Evolutionary conservation across 2,797 vertebrate genomes (phyloP).

Genomic region (Myotis pilosus): DNA sequence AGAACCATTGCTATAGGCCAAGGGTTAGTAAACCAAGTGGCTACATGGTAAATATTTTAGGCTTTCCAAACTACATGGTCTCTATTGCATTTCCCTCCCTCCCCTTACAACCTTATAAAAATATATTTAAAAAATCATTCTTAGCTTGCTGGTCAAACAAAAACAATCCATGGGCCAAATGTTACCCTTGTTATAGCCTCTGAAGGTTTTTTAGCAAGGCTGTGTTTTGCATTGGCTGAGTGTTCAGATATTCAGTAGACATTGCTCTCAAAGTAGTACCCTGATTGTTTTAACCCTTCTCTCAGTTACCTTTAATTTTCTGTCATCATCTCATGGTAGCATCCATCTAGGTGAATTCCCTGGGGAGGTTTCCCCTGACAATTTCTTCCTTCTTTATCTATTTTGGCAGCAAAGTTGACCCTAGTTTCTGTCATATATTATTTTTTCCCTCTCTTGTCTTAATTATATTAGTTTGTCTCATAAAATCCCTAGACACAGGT

Average conservation of each 20-base stretch:
- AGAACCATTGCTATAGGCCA: slow-evolving; percentile 34
- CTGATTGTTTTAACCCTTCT: slow-evolving; percentile 2
- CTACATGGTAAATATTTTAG: slow-evolving; percentile 7
- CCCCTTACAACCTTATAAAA: background rate
- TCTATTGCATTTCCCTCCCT: background rate
- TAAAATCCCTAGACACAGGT: background rate
- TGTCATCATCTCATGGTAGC: slow-evolving; percentile 2
- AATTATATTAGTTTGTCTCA: background rate
- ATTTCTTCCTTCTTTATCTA: slow-evolving; percentile 1
- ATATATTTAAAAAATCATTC: background rate
- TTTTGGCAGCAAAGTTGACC: background rate
- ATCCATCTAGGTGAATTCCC: background rate
- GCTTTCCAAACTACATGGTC: background rate
- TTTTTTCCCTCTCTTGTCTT: background rate
- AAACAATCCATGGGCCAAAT: slow-evolving; percentile 47
- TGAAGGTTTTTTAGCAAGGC: slow-evolving; percentile 34
- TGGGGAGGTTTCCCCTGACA: background rate
- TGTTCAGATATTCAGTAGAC: slow-evolving; percentile 19
- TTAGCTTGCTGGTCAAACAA: slow-evolving; percentile 2
- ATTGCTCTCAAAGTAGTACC: background rate
- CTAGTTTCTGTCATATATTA: background rate
- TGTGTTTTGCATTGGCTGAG: background rate
- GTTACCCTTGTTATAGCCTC: background rate
- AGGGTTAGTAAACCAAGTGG: slow-evolving; percentile 3
- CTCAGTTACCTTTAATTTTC: slow-evolving; percentile 38